phyloP scores from a whole-genome alignment of 1,140 invertebrate species.

The Chrysomallon squamiferum region DNA sequence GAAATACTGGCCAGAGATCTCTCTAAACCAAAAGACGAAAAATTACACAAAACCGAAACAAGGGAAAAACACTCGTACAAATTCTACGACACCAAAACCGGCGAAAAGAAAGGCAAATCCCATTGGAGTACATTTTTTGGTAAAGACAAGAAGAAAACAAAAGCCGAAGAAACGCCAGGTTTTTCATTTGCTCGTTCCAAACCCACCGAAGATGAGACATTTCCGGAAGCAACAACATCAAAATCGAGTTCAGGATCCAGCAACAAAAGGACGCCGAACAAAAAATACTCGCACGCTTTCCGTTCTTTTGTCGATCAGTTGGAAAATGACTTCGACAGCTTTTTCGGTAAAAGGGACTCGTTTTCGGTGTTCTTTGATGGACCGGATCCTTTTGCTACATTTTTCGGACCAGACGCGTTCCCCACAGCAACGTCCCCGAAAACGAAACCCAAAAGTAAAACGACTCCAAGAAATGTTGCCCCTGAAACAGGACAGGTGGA shows the following conservation, averaged over 20 bases:
- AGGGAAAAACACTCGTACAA: neutral
- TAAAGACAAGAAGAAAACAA: slow-evolving; percentile 1
- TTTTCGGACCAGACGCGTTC: neutral
- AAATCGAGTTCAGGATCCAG: too few relatives aligned
- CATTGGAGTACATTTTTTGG: slow-evolving; percentile 17
- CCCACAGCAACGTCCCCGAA: neutral
- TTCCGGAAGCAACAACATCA: neutral
- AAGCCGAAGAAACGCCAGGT: neutral
- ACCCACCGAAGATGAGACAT: too few relatives aligned
- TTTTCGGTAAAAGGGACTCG: neutral
- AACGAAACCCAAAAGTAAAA: neutral
- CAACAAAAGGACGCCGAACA: neutral
- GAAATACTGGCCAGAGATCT: slow-evolving; percentile 46
- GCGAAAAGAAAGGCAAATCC: slow-evolving; percentile 6
- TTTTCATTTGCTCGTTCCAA: too few relatives aligned
- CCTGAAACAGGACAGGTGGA: slow-evolving; percentile 32
- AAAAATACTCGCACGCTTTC: slow-evolving; percentile 16
- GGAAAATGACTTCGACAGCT: slow-evolving; percentile 4
- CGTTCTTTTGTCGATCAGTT: slow-evolving; percentile 3
- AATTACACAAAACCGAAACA: slow-evolving; percentile 4
- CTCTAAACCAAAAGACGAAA: slow-evolving; percentile 19
- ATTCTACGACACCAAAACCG: neutral
- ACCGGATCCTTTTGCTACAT: neutral
- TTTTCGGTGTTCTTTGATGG: neutral
- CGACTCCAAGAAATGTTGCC: slow-evolving; percentile 29